phyloP scores from a whole-genome alignment of 2,888 invertebrate species.

The Scelioninae gen. 2 region DNA sequence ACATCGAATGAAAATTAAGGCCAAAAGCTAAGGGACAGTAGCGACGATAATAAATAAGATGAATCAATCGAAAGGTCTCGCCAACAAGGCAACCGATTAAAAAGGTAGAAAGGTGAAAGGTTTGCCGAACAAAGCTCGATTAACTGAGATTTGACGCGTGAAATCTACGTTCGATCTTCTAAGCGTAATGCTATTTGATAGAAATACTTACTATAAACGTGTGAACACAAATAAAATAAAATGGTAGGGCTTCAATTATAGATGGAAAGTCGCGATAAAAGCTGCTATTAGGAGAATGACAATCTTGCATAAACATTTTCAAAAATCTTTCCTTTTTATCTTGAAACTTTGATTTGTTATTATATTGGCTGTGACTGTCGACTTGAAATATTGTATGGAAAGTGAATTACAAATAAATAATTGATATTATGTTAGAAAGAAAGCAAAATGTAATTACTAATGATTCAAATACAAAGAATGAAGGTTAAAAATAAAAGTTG shows the following conservation, averaged over 20 bases:
- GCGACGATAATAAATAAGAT: conserved; percentile 51
- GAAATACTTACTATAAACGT: conserved; percentile 40
- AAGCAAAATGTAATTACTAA: no score
- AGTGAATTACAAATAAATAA: no score
- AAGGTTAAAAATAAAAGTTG: no score
- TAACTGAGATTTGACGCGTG: conserved; percentile 64
- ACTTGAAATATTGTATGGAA: no score
- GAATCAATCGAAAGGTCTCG: conserved; percentile 61
- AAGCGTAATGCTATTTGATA: conserved; percentile 13
- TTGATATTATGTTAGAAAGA: no score
- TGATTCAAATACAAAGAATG: no score
- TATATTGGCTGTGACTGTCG: no score
- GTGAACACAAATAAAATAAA: conserved; percentile 41
- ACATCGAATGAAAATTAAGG: conserved; percentile 8
- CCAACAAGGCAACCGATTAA: conserved; percentile 37
- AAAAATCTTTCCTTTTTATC: neutral
- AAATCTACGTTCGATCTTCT: conserved; percentile 64
- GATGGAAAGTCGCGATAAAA: conserved; percentile 57
- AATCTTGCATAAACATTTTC: conserved; percentile 20
- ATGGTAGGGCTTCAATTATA: conserved; percentile 47
- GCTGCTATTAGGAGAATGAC: conserved; percentile 7
- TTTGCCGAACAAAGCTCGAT: conserved; percentile 65
- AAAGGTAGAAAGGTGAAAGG: conserved; percentile 63
- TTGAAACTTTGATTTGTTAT: no score
- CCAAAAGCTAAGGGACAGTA: conserved; percentile 17